Conservation (phyloP, 2,888 invertebrate species). For the Carpatolechia fugitivella region DNA sequence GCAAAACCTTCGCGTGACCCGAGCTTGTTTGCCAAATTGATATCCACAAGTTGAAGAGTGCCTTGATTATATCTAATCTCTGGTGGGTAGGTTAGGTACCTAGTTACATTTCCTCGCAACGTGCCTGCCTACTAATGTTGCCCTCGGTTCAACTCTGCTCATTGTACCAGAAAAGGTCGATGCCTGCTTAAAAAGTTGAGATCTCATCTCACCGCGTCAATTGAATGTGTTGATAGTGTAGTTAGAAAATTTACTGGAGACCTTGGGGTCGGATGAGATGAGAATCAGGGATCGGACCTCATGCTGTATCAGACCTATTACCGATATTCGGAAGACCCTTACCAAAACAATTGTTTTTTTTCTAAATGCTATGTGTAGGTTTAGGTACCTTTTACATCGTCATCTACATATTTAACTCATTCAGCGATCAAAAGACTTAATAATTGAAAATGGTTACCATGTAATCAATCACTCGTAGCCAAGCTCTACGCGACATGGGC, state of each 20-base stretch:
- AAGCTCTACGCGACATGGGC: neutral
- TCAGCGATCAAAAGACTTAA: neutral
- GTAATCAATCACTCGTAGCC: neutral
- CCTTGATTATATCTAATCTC: slow-evolving; percentile 15
- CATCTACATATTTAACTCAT: too few relatives aligned
- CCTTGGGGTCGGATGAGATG: slow-evolving; percentile 11
- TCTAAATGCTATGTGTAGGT: too few relatives aligned
- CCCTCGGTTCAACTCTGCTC: neutral
- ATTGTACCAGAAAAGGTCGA: slow-evolving; percentile 15
- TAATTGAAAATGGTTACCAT: neutral
- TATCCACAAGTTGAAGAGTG: slow-evolving; percentile 10
- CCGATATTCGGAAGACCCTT: neutral
- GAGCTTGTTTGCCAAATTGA: slow-evolving; percentile 17
- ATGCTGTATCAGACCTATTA: too few relatives aligned
- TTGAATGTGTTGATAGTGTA: slow-evolving; percentile 18
- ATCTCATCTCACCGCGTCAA: slow-evolving; percentile 22
- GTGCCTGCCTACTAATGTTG: neutral
- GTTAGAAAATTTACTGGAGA: slow-evolving; percentile 22
- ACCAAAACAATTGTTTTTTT: neutral
- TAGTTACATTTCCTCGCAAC: neutral
- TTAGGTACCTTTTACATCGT: too few relatives aligned
- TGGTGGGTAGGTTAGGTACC: too few relatives aligned
- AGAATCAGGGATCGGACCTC: too few relatives aligned
- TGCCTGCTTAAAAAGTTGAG: slow-evolving; percentile 25
- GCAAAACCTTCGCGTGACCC: slow-evolving; percentile 14